phyloP scores from a whole-genome alignment of 2,888 invertebrate species.

The Chrysolina haemoptera region DNA sequence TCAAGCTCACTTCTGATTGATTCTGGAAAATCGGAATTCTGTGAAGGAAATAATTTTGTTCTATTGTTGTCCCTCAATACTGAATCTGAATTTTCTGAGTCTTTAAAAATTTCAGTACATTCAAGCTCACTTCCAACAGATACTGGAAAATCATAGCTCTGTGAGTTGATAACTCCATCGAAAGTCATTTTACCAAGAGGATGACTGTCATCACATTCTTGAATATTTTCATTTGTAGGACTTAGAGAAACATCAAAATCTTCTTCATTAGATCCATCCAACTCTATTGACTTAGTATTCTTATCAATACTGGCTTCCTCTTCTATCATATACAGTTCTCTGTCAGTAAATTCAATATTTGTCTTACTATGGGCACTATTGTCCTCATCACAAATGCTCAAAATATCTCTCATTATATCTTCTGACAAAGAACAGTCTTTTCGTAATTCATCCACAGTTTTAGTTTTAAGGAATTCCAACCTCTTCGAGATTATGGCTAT shows the following conservation, averaged over 20 bases:
- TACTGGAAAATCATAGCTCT: background rate
- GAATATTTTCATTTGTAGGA: background rate
- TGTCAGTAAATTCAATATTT: background rate
- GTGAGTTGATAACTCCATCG: background rate
- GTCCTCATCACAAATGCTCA: conserved; percentile 17
- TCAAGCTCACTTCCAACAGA: background rate
- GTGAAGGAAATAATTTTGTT: too few species aligned
- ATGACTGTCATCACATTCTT: conserved; percentile 1
- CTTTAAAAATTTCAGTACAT: too few species aligned
- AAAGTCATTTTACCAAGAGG: conserved; percentile 25
- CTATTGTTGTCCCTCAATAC: too few species aligned
- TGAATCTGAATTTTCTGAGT: too few species aligned
- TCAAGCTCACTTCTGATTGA: background rate
- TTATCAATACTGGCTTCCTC: background rate
- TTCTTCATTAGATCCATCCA: background rate
- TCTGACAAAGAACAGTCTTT: conserved; percentile 37
- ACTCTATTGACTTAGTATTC: background rate
- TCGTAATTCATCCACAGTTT: conserved; percentile 29
- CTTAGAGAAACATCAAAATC: background rate
- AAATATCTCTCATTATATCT: conserved; percentile 44
- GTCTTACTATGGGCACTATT: background rate
- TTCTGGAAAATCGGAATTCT: background rate
- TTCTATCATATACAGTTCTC: background rate
- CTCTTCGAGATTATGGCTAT: conserved; percentile 7
- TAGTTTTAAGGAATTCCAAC: conserved; percentile 23